Conservation (phyloP, 2,797 vertebrate genomes). For the Acestrorhynchus altus region DNA sequence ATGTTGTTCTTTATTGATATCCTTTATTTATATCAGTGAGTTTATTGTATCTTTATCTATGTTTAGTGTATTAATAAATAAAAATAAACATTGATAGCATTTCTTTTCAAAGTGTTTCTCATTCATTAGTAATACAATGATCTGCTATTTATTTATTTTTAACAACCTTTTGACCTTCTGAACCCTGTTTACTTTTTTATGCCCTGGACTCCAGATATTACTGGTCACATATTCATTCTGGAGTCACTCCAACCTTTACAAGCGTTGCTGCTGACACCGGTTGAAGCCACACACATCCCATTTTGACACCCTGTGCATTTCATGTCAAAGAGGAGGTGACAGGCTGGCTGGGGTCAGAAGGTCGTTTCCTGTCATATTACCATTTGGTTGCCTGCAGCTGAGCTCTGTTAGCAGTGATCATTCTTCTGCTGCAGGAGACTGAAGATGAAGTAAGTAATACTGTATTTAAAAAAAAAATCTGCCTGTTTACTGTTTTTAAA, state of each 20-base stretch:
- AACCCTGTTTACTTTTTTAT: constrained; percentile 31
- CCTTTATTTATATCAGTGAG: no score
- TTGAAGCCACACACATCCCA: constrained; percentile 48
- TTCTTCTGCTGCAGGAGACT: background rate
- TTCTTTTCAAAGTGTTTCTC: no score
- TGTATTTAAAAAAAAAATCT: no score
- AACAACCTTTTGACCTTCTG: constrained; percentile 33
- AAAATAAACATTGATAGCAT: no score
- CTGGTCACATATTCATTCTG: constrained; percentile 55
- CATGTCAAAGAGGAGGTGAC: constrained; percentile 47
- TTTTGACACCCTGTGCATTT: constrained; percentile 68
- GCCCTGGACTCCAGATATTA: constrained; percentile 47
- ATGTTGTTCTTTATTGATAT: no score
- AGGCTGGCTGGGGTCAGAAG: constrained; percentile 61
- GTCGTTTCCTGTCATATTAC: constrained; percentile 71
- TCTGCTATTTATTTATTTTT: no score
- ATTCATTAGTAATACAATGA: background rate
- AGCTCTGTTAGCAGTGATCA: constrained; percentile 31
- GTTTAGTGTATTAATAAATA: no score
- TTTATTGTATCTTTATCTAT: no score
- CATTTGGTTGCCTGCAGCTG: constrained; percentile 52
- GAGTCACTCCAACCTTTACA: constrained; percentile 56
- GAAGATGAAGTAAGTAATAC: background rate
- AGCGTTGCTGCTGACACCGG: constrained; percentile 58
- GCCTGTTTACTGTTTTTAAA: background rate